Conservation (phyloP, 2,888 invertebrate genomes). For the Tenthredo mesomela region DNA sequence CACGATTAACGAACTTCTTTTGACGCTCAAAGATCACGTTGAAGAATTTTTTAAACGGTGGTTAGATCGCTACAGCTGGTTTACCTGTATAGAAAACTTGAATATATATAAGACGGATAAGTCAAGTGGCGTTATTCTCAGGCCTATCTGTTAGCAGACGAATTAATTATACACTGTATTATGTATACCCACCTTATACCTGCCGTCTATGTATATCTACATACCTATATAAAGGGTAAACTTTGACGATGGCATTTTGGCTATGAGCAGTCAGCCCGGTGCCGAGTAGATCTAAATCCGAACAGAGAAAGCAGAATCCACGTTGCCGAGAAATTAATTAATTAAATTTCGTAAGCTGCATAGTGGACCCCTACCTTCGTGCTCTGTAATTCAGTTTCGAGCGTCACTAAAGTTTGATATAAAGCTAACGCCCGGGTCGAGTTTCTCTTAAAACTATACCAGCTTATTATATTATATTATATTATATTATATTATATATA, state of each 20-base stretch:
- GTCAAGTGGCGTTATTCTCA: not conserved
- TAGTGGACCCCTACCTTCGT: slow-evolving; percentile 32
- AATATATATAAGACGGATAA: not conserved
- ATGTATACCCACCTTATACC: not conserved
- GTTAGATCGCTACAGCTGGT: not conserved
- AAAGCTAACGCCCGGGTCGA: slow-evolving; percentile 38
- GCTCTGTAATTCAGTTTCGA: slow-evolving; percentile 41
- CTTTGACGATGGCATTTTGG: slow-evolving; percentile 31
- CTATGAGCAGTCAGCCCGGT: not conserved
- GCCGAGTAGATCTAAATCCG: slow-evolving; percentile 13
- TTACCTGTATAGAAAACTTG: not conserved
- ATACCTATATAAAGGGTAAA: not conserved
- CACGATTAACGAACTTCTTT: slow-evolving; percentile 34
- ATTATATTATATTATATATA: not conserved
- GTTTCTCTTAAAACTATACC: slow-evolving; percentile 42
- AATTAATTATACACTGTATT: slow-evolving; percentile 28
- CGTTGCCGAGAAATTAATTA: slow-evolving; percentile 44
- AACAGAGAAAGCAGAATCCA: slow-evolving; percentile 38
- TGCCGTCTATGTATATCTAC: not conserved
- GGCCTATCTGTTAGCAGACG: not conserved
- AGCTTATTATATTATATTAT: not conserved
- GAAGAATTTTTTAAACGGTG: slow-evolving; percentile 26
- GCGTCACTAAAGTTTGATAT: slow-evolving; percentile 41
- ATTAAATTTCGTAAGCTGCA: slow-evolving; percentile 43
- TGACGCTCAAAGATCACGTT: slow-evolving; percentile 14